Evolutionary conservation across 2,113 vertebrate species (phyloP).

Genomic region (Tetraodon nigroviridis): DNA sequence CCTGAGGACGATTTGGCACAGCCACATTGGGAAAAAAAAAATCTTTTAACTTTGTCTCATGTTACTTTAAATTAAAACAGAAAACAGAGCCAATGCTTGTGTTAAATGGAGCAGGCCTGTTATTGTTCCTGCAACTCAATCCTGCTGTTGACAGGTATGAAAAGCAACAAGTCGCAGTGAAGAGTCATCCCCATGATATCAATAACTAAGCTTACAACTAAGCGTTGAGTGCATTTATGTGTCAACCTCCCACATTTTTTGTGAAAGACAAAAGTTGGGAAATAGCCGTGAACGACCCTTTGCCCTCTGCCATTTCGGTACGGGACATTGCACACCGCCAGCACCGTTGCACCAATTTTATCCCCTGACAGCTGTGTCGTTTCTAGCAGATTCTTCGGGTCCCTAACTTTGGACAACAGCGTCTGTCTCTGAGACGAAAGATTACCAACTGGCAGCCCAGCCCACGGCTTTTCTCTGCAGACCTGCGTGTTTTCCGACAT

Average conservation of each 20-base stretch:
- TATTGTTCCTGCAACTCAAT: no score
- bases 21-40: no score
- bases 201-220: background rate
- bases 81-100: no score
- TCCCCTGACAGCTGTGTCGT: slow-evolving; percentile 77
- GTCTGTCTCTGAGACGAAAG: slow-evolving; percentile 61
- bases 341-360: slow-evolving; percentile 73
- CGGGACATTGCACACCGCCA: slow-evolving; percentile 44
- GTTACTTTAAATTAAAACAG: no score
- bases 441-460: slow-evolving; percentile 57
- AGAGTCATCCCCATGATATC: background rate
- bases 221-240: background rate
- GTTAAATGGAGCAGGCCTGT: no score
- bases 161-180: slow-evolving; percentile 50
- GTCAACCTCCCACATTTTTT: slow-evolving; percentile 2
- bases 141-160: slow-evolving; percentile 2
- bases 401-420: slow-evolving; percentile 76
- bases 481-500: slow-evolving; percentile 11
- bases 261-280: slow-evolving; percentile 34
- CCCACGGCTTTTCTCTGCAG: slow-evolving; percentile 34
- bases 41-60: no score
- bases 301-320: slow-evolving; percentile 69
- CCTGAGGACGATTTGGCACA: no score
- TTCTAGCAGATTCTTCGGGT: slow-evolving; percentile 73
- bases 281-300: slow-evolving; percentile 64